Conservation (phyloP, 2,888 invertebrate genomes). For the Dromius quadrimaculatus region DNA sequence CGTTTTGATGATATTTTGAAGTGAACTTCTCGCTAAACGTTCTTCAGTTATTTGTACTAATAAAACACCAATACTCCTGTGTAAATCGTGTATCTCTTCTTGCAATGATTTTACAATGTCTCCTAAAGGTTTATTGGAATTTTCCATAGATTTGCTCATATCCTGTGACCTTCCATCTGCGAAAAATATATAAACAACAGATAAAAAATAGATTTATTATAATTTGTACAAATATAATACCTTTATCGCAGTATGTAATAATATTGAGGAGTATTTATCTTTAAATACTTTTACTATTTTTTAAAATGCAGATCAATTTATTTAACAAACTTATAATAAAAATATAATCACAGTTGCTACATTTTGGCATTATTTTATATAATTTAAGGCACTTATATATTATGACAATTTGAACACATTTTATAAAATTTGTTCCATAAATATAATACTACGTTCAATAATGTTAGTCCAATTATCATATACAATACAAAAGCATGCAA, state of each 20-base stretch:
- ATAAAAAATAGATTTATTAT: not conserved
- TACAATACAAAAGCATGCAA: constrained; percentile 20
- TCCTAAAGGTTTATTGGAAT: constrained; percentile 53
- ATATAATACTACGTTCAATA: no score
- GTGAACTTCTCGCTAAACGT: constrained; percentile 62
- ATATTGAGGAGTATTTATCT: not conserved
- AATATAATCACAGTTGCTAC: constrained; percentile 38
- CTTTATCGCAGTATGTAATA: constrained; percentile 6
- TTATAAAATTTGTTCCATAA: constrained; percentile 2
- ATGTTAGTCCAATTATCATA: no score
- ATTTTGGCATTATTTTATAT: constrained; percentile 24
- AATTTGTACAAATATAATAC: constrained; percentile 19
- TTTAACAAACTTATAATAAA: constrained; percentile 26
- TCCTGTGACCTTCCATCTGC: constrained; percentile 26
- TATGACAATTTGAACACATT: constrained; percentile 25
- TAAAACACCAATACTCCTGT: constrained; percentile 62
- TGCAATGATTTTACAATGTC: constrained; percentile 58
- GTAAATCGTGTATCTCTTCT: constrained; percentile 61
- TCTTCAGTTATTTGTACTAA: constrained; percentile 64
- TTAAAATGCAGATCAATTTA: constrained; percentile 17
- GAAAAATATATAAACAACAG: constrained; percentile 2
- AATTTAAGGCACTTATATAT: constrained; percentile 19
- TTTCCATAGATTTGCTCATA: constrained; percentile 12
- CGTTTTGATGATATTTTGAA: constrained; percentile 62
- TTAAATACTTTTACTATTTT: not conserved